These are phyloP conservation scores for Orchestia grillus DNA, from an alignment of 1,140 invertebrate genomes.

Conservation along the genomic window DNA sequence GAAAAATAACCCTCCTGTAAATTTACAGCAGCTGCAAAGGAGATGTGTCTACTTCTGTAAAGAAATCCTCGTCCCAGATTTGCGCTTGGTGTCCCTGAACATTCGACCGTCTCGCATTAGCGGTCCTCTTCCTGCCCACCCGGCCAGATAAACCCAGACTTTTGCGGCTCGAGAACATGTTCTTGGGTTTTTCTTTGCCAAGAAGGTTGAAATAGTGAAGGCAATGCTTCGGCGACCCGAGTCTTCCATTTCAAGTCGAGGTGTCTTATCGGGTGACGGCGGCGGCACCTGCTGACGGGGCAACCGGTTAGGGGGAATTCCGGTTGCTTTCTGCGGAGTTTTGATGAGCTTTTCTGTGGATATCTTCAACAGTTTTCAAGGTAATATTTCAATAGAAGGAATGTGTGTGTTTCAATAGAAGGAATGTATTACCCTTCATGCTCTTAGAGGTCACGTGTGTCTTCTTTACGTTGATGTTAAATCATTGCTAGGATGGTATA, in stretches of 20 bases:
- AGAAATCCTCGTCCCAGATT: not conserved
- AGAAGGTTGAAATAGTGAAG: not conserved
- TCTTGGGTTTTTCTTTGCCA: not conserved
- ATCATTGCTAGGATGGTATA: no score
- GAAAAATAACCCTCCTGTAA: not conserved
- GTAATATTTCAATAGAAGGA: no score
- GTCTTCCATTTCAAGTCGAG: not conserved
- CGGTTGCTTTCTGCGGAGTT: no score
- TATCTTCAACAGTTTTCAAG: no score
- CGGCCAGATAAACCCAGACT: not conserved
- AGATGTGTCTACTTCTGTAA: not conserved
- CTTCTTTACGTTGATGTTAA: no score
- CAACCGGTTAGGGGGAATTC: no score
- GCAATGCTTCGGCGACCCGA: not conserved
- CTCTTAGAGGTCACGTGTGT: no score
- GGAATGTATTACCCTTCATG: no score
- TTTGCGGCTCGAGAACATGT: not conserved
- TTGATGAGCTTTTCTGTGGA: no score
- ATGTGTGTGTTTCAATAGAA: no score
- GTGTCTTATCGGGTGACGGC: not conserved
- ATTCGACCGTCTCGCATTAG: not conserved
- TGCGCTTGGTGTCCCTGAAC: not conserved
- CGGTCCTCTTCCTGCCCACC: not conserved
- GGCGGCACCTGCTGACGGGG: no score
- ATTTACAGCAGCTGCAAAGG: not conserved